phyloP scores from a whole-genome alignment of 2,888 invertebrate species.

The Trissonchulus latispiculum region DNA sequence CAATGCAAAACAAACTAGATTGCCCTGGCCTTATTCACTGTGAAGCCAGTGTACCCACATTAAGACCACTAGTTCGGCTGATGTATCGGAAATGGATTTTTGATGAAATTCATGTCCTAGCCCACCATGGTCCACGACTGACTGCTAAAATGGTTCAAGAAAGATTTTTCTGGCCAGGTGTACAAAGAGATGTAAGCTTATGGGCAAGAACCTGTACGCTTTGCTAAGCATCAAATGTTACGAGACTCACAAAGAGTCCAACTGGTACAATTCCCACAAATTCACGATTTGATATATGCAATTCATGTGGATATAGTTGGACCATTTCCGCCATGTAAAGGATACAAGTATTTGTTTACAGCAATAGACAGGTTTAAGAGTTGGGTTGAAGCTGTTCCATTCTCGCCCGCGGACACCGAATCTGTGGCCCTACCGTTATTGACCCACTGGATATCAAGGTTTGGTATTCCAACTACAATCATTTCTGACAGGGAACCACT shows the following conservation, averaged over 20 bases:
- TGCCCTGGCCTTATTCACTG: background rate
- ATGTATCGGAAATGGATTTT: slow-evolving; percentile 3
- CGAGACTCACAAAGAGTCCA: slow-evolving; percentile 6
- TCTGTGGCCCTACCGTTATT: background rate
- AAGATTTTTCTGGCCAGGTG: slow-evolving; percentile 8
- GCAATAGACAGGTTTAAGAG: slow-evolving; percentile 5
- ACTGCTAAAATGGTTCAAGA: background rate
- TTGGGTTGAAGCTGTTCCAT: slow-evolving; percentile 13
- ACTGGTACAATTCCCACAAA: background rate
- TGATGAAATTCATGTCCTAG: background rate
- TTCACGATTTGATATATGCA: background rate
- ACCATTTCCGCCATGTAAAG: background rate
- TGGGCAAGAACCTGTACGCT: background rate
- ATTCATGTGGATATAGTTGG: slow-evolving; percentile 11
- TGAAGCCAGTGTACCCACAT: background rate
- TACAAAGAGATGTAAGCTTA: background rate
- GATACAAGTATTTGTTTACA: slow-evolving; percentile 11
- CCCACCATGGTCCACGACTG: background rate
- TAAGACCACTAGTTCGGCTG: slow-evolving; percentile 1
- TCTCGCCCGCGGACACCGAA: background rate
- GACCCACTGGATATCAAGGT: background rate
- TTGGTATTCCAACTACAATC: slow-evolving; percentile 9
- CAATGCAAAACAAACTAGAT: too few relatives aligned
- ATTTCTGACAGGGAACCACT: slow-evolving; percentile 13
- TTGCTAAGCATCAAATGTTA: slow-evolving; percentile 10